phyloP scores from a whole-genome alignment of 2,888 invertebrate genomes.

The Erpobdella octoculata region DNA sequence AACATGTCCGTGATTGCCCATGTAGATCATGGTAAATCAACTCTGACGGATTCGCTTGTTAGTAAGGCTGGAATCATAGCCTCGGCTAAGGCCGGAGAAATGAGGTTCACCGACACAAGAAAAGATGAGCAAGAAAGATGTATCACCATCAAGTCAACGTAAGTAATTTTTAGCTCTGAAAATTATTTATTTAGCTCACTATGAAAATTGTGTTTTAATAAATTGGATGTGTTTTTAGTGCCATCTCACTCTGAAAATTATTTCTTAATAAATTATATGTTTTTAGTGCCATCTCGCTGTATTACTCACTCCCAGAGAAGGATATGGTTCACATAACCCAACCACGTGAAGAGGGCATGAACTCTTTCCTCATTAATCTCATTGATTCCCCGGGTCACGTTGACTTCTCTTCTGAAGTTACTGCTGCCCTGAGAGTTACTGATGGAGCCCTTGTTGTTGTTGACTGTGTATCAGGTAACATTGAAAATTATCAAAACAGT shows the following conservation, averaged over 20 bases:
- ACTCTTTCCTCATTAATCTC: constrained; percentile 97
- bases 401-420: constrained; percentile 99
- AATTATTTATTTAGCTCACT: not conserved
- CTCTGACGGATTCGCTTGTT: constrained; percentile 95
- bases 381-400: constrained; percentile 99
- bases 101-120: constrained; percentile 95
- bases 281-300: constrained; percentile 94
- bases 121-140: constrained; percentile 99
- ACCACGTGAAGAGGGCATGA: constrained; percentile 60
- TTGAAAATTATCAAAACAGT: not conserved
- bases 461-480: constrained; percentile 92
- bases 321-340: constrained; percentile 87
- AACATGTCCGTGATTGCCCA: constrained; percentile 99
- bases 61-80: constrained; percentile 99
- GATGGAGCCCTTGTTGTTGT: constrained; percentile 99
- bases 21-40: constrained; percentile 99
- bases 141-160: constrained; percentile 99
- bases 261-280: not conserved
- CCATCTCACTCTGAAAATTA: not conserved
- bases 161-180: constrained; percentile 55
- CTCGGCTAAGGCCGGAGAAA: constrained; percentile 94
- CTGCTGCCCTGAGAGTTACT: constrained; percentile 97
- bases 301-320: constrained; percentile 88
- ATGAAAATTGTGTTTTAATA: too few species aligned
- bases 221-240: too few species aligned